Evolutionary conservation across 2,888 invertebrate genomes (phyloP).

Genomic region (Spilosoma lubricipeda): DNA sequence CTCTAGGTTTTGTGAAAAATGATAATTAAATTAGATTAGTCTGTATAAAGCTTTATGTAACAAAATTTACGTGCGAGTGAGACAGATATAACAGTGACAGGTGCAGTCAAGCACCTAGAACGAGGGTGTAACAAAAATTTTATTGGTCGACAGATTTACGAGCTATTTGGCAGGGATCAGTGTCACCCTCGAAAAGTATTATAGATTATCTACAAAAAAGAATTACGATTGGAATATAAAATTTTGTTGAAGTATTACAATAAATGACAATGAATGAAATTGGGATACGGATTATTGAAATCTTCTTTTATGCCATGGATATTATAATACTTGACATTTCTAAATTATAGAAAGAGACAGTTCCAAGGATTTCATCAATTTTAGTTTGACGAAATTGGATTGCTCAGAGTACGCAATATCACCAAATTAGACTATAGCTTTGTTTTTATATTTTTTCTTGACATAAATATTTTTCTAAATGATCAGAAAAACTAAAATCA

Average conservation of each 20-base stretch:
- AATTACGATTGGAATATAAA: slow-evolving; percentile 51
- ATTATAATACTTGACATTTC: neutral
- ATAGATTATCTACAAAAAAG: slow-evolving; percentile 53
- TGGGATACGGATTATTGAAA: slow-evolving; percentile 24
- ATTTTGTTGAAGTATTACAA: slow-evolving; percentile 41
- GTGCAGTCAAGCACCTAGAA: slow-evolving; percentile 56
- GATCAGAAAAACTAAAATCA: neutral
- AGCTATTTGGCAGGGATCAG: slow-evolving; percentile 53
- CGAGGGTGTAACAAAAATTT: slow-evolving; percentile 58
- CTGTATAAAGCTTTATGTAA: slow-evolving; percentile 32
- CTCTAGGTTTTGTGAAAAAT: neutral
- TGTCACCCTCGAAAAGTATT: slow-evolving; percentile 51
- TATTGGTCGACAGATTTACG: slow-evolving; percentile 55
- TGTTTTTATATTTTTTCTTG: neutral
- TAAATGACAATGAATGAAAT: slow-evolving; percentile 46
- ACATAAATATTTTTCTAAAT: neutral
- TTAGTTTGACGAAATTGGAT: neutral
- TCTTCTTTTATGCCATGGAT: slow-evolving; percentile 14
- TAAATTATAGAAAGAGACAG: neutral
- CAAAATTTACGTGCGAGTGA: slow-evolving; percentile 41
- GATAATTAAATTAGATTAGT: neutral
- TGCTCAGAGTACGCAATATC: neutral
- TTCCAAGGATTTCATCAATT: neutral
- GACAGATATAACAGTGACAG: slow-evolving; percentile 59
- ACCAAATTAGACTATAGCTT: neutral